Percentiles rank a stretch among this genome's conserved stretches.
phyloP scores from a whole-genome alignment of 2,888 invertebrate genomes.

The Lomographa bimaculata region DNA sequence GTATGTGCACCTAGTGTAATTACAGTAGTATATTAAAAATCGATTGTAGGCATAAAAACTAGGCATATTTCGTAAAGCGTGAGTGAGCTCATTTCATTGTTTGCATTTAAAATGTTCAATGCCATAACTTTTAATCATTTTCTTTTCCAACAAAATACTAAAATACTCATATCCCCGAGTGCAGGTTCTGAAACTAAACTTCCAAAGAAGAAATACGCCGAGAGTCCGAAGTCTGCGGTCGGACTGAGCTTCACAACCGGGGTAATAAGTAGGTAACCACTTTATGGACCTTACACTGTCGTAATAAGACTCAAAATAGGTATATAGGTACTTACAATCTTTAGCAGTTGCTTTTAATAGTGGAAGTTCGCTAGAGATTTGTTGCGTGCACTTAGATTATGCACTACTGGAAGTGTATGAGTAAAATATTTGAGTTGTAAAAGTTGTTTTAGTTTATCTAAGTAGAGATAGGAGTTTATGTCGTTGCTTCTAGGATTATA shows the following conservation, averaged over 20 bases:
- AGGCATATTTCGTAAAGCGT: too few species aligned
- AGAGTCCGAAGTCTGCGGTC: slow-evolving; percentile 5
- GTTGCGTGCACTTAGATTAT: slow-evolving; percentile 3
- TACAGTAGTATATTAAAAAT: too few species aligned
- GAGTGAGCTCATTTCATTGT: too few species aligned
- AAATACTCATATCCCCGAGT: too few species aligned
- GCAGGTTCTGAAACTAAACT: slow-evolving; percentile 2
- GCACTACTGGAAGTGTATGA: not conserved
- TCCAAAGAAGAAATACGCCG: slow-evolving; percentile 9
- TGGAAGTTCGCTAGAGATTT: slow-evolving; percentile 6
- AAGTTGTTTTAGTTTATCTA: too few species aligned
- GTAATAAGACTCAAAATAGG: not conserved
- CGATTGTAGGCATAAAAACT: too few species aligned
- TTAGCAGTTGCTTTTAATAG: not conserved
- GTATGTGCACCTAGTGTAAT: too few species aligned
- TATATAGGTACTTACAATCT: not conserved
- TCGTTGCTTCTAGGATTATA: too few species aligned
- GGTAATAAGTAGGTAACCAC: not conserved
- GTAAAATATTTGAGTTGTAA: not conserved
- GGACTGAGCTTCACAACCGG: slow-evolving; percentile 1
- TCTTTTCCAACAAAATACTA: too few species aligned
- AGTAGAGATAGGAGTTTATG: too few species aligned
- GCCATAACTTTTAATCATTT: too few species aligned
- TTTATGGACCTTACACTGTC: not conserved
- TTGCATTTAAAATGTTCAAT: too few species aligned